A percentile compares a stretch with the other conserved stretches of the same genome.
Evolutionary conservation across 2,888 invertebrate species (phyloP).

Genomic region (Baccha elongata): DNA sequence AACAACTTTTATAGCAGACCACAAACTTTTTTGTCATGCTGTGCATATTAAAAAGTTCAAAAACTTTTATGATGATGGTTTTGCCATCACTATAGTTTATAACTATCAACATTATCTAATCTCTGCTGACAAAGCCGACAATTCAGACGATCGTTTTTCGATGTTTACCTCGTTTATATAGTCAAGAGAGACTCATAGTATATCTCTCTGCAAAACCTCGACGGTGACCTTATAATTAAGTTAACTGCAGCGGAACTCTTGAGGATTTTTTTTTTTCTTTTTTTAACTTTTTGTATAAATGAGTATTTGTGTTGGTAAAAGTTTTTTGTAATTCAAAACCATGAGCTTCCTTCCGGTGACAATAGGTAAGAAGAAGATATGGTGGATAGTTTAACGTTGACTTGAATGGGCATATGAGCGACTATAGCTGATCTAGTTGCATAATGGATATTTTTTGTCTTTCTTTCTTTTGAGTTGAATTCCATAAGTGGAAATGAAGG

Average conservation of each 20-base stretch:
- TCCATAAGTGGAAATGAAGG: background rate
- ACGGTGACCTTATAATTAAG: conserved; percentile 66
- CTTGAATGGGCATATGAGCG: conserved; percentile 1
- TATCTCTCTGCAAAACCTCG: conserved; percentile 50
- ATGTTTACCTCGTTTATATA: background rate
- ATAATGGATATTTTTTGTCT: conserved; percentile 17
- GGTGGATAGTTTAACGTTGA: conserved; percentile 31
- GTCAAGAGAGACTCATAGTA: conserved; percentile 13
- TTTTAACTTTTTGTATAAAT: background rate
- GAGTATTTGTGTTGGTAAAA: background rate
- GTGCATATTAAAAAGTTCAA: conserved; percentile 70
- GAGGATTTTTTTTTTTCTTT: background rate
- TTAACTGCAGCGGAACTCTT: conserved; percentile 29
- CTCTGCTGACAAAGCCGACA: conserved; percentile 4
- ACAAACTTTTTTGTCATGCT: conserved; percentile 48
- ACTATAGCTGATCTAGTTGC: conserved; percentile 61
- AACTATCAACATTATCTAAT: background rate
- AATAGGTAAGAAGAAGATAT: conserved; percentile 23
- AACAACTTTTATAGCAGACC: conserved; percentile 2
- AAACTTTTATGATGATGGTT: conserved; percentile 41
- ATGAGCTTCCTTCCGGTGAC: conserved; percentile 62
- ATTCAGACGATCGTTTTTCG: conserved; percentile 32
- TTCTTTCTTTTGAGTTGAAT: background rate
- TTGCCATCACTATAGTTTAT: conserved; percentile 14
- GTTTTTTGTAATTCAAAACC: conserved; percentile 66